These are phyloP conservation scores for Tethya wilhelma DNA, from an alignment of 37 sponge, comb jelly and placozoan genomes.

Conservation along the genomic window DNA sequence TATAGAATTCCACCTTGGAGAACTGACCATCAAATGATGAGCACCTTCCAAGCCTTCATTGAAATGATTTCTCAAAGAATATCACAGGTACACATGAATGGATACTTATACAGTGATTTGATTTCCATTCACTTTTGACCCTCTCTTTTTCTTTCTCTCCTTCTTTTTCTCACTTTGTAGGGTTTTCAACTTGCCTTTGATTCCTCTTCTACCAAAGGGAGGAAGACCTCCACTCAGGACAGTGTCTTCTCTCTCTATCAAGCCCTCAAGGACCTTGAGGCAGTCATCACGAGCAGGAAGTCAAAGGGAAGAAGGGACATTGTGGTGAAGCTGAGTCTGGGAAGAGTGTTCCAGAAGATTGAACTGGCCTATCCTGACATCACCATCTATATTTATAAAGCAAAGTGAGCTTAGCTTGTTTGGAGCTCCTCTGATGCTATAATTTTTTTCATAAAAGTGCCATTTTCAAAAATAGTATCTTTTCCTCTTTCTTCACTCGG, in stretches of 20 bases:
- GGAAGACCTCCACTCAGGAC: not conserved
- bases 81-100: conserved; percentile 60
- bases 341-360: conserved; percentile 58
- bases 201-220: not conserved
- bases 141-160: not conserved
- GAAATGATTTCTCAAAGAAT: conserved; percentile 80
- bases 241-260: conserved; percentile 48
- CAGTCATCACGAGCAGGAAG: not conserved
- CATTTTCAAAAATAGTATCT: not conserved
- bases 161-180: conserved; percentile 11
- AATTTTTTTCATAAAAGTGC: too few relatives aligned
- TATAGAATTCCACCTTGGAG: too few relatives aligned
- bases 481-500: not conserved
- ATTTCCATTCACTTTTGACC: not conserved
- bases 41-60: conserved; percentile 48
- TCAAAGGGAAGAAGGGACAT: conserved; percentile 1
- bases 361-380: conserved; percentile 50
- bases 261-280: conserved; percentile 23
- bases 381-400: conserved; percentile 34
- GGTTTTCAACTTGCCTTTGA: conserved; percentile 69
- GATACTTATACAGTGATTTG: too few relatives aligned
- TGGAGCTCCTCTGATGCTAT: too few relatives aligned
- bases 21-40: conserved; percentile 42
- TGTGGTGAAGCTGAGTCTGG: conserved; percentile 54
- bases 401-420: conserved; percentile 43